Percentiles rank a stretch among this genome's conserved stretches.
phyloP scores from a whole-genome alignment of 2,888 invertebrate genomes.

The Nemotelus pantherinus region DNA sequence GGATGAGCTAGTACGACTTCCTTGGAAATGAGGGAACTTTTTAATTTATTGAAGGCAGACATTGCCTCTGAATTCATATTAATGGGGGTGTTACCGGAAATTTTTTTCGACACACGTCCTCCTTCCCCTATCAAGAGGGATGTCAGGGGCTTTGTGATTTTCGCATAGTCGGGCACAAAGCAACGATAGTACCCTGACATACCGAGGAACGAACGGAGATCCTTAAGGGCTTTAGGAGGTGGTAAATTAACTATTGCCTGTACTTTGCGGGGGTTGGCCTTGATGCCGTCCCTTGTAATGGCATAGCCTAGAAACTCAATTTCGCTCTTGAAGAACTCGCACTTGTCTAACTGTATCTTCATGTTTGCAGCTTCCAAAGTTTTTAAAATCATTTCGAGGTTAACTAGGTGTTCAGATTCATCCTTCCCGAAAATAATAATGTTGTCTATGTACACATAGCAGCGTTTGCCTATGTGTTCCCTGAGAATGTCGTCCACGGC shows the following conservation, averaged over 20 bases:
- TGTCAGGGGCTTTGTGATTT: neutral
- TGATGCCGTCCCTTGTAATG: too few species aligned
- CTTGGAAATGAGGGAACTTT: slow-evolving; percentile 15
- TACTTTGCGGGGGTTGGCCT: too few species aligned
- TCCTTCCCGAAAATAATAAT: neutral
- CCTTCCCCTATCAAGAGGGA: slow-evolving; percentile 22
- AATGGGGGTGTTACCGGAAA: slow-evolving; percentile 9
- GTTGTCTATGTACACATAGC: slow-evolving; percentile 12
- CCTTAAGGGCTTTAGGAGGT: too few species aligned
- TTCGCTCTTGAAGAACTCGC: too few species aligned
- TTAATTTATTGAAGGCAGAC: slow-evolving; percentile 6
- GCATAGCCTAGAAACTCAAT: too few species aligned
- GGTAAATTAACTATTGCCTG: too few species aligned
- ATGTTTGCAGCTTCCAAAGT: neutral
- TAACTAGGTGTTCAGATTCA: neutral
- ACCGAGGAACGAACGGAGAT: too few species aligned
- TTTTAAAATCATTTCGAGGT: neutral
- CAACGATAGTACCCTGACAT: too few species aligned
- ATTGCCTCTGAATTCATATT: neutral
- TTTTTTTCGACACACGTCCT: slow-evolving; percentile 23
- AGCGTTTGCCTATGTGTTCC: slow-evolving; percentile 29
- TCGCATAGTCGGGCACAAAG: too few species aligned
- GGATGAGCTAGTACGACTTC: slow-evolving; percentile 7
- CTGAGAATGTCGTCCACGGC: neutral
- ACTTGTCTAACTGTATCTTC: neutral